Evolutionary conservation across 2,888 invertebrate genomes (phyloP), one percentile per base, ranked within the genome.

Genomic region (Octonoba sinensis): DNA sequence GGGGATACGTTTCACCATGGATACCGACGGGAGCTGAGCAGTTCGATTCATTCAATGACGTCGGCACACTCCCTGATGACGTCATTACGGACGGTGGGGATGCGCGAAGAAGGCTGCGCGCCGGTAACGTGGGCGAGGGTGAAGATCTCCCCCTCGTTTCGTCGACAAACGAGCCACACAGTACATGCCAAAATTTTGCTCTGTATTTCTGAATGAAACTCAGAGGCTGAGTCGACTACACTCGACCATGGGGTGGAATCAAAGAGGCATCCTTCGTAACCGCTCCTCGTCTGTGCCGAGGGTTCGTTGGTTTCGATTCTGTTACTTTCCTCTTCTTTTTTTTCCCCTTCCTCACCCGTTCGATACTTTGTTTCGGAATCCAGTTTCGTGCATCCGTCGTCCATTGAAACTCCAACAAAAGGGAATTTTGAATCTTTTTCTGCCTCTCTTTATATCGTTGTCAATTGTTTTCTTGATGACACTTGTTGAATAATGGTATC

Each of bases 11-110:
- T 67, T 79, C 59, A 27, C 79, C 54, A 79, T 79, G 67, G 18
- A 16, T 65, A 73, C 78, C 20, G 65, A 59, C 20, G 47, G 46
- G 54, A 60, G 49, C 36, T n/a, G 27, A 54, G 56, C 67, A 62
- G 60, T 79, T 79, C 79, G 73, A 79, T 79, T 79, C 79, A 73
- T 73, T 73, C 66, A 79, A 74, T 81, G 74, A 74, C 81, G 74
- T 81, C 44, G 54, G 54, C 18, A 11, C 56, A 20, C 60, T 44
- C 24, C n/a, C 44, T 15, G 22, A 59, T 59, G 59, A 59, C 59
- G 59, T 62, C 16, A 36, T 36, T 16, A 4, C 11, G 36, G 60
- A 62, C 60, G 60, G 36, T 44, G 44, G 60, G 60, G 44, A 44
- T 62, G 47, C 51, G 27, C 6, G 27, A 27, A 27, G 27, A 6